A percentile compares a stretch with the other conserved stretches of the same genome.
These are phyloP conservation scores for Microchrysa polita DNA, from an alignment of 2,888 invertebrate genomes.

Conservation along the genomic window DNA sequence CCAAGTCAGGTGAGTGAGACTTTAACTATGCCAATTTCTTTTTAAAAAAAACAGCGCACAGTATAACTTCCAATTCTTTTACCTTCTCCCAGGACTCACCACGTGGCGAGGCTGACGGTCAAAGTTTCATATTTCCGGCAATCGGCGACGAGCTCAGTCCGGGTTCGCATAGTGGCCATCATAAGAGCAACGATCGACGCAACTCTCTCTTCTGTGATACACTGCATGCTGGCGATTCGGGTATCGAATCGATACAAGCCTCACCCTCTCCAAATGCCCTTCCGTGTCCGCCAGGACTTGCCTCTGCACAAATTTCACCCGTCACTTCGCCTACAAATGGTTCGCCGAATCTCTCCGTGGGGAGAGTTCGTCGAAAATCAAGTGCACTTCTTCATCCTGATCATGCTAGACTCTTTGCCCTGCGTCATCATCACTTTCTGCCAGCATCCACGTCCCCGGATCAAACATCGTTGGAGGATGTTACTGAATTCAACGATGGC, in stretches of 20 bases:
- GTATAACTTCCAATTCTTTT: too few species aligned
- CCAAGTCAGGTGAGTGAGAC: slow-evolving; percentile 67
- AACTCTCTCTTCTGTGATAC: slow-evolving; percentile 65
- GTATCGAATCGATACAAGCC: slow-evolving; percentile 78
- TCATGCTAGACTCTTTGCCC: slow-evolving; percentile 72
- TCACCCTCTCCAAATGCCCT: slow-evolving; percentile 67
- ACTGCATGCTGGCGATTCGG: slow-evolving; percentile 71
- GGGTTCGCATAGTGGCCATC: slow-evolving; percentile 27
- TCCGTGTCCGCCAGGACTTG: slow-evolving; percentile 60
- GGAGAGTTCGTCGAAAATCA: slow-evolving; percentile 66
- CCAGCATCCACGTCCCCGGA: slow-evolving; percentile 62
- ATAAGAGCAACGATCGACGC: slow-evolving; percentile 55
- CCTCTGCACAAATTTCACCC: slow-evolving; percentile 62
- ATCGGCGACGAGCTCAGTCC: slow-evolving; percentile 59
- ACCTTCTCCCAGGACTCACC: slow-evolving; percentile 70
- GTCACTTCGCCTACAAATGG: slow-evolving; percentile 62
- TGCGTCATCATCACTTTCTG: slow-evolving; percentile 58
- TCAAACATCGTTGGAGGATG: slow-evolving; percentile 64
- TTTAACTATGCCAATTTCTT: background rate
- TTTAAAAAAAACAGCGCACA: slow-evolving; percentile 17
- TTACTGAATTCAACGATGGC: slow-evolving; percentile 65
- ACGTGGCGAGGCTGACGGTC: slow-evolving; percentile 73
- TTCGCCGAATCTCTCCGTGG: slow-evolving; percentile 62
- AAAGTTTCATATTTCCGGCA: slow-evolving; percentile 74
- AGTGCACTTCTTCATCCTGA: slow-evolving; percentile 74